Percentiles rank a stretch among this genome's conserved stretches.
Conservation (phyloP, 2,113 vertebrate genomes). For the Hipposideros armiger region DNA sequence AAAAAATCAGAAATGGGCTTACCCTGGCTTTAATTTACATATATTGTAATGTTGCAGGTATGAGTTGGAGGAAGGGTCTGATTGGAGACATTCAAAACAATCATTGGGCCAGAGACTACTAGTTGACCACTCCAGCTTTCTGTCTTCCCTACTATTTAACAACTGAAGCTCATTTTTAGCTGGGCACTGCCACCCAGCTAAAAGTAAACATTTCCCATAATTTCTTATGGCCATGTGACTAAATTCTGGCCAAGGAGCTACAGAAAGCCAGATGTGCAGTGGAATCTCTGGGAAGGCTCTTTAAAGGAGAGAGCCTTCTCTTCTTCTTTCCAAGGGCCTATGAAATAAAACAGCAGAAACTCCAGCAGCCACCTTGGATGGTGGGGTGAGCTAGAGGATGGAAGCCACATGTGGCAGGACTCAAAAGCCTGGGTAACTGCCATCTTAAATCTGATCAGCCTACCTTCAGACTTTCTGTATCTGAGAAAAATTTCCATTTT, state of each 20-base stretch:
- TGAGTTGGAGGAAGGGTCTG: background rate
- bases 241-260: constrained; percentile 20
- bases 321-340: background rate
- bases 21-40: background rate
- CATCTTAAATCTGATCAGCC: background rate
- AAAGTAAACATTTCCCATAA: background rate
- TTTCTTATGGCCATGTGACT: background rate
- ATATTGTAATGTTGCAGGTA: background rate
- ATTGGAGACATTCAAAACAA: background rate
- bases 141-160: background rate
- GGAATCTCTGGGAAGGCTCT: background rate
- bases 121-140: background rate
- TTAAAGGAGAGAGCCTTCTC: background rate
- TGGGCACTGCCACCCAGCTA: background rate
- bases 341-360: background rate
- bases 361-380: background rate
- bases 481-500: background rate
- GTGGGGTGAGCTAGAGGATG: background rate
- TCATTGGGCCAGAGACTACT: background rate
- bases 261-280: background rate
- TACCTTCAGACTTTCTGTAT: background rate
- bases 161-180: constrained; percentile 15
- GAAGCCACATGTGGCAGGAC: background rate
- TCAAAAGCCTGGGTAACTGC: background rate
- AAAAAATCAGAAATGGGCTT: background rate